These are phyloP conservation scores for Cettia cetti DNA, from an alignment of 2,113 vertebrate species.

Conservation along the genomic window DNA sequence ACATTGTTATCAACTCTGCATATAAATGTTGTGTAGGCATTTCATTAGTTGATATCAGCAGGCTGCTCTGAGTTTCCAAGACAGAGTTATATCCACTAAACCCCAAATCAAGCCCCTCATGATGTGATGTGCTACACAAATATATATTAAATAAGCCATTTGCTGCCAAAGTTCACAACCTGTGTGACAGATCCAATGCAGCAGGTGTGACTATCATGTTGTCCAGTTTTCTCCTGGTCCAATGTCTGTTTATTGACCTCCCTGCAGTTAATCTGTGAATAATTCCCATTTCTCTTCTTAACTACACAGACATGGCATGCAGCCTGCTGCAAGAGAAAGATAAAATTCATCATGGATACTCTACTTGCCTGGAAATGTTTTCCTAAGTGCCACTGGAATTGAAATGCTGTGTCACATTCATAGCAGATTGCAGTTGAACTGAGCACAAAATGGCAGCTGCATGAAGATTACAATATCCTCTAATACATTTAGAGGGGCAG, in stretches of 20 bases:
- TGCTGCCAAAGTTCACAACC: not conserved
- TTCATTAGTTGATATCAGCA: not conserved
- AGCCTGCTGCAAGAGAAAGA: not conserved
- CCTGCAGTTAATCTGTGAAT: not conserved
- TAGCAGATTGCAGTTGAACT: not conserved
- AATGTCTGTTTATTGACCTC: not conserved
- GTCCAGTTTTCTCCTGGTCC: not conserved
- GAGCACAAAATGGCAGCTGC: not conserved
- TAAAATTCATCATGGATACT: not conserved
- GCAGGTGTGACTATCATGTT: not conserved
- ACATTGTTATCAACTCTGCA: not conserved
- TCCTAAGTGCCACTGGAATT: not conserved
- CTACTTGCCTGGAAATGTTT: not conserved
- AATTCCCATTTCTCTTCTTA: conserved; percentile 11
- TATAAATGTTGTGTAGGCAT: not conserved
- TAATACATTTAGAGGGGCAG: not conserved
- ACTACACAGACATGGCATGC: not conserved
- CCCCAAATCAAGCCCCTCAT: not conserved
- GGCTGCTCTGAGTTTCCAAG: not conserved
- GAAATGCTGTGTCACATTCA: not conserved
- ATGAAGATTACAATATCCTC: not conserved
- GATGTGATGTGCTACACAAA: not conserved
- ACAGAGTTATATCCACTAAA: not conserved
- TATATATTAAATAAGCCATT: not conserved
- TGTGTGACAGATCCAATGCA: not conserved